These are phyloP conservation scores for Heliornis fulica DNA, from an alignment of 2,113 vertebrate species.

Conservation along the genomic window DNA sequence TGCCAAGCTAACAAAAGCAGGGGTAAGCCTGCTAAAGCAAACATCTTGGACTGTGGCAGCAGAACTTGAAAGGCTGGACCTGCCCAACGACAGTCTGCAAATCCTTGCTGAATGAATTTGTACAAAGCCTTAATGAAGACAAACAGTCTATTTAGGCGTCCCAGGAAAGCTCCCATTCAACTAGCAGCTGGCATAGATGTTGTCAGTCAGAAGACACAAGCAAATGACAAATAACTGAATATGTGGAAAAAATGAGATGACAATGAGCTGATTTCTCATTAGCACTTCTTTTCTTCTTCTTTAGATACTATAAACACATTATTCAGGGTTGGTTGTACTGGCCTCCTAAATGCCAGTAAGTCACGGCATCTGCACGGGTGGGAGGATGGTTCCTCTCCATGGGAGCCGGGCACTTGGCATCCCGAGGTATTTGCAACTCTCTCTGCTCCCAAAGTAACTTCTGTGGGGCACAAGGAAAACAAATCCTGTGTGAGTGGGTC, in stretches of 20 bases:
- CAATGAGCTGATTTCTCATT: slow-evolving; percentile 67
- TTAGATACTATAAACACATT: slow-evolving; percentile 45
- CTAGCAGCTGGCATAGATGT: slow-evolving; percentile 59
- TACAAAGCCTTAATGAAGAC: slow-evolving; percentile 67
- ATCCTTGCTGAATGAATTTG: slow-evolving; percentile 35
- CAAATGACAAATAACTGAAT: slow-evolving; percentile 65
- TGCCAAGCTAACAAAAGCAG: background rate
- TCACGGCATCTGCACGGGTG: background rate
- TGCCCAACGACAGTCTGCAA: background rate
- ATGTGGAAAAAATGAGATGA: slow-evolving; percentile 59
- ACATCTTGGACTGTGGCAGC: background rate
- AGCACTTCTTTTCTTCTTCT: slow-evolving; percentile 55
- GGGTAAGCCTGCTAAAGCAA: background rate
- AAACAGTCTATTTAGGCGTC: slow-evolving; percentile 51
- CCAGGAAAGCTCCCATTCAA: slow-evolving; percentile 65
- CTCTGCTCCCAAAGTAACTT: background rate
- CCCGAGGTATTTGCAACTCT: background rate
- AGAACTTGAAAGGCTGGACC: slow-evolving; percentile 30
- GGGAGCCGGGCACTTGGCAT: background rate
- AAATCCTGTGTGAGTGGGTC: background rate
- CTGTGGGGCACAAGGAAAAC: background rate
- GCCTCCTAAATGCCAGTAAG: background rate
- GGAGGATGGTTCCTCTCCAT: accelerated
- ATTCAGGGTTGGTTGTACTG: background rate
- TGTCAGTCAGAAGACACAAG: slow-evolving; percentile 61